These are phyloP conservation scores for Catocala nupta DNA, from an alignment of 2,888 invertebrate species.

Conservation along the genomic window DNA sequence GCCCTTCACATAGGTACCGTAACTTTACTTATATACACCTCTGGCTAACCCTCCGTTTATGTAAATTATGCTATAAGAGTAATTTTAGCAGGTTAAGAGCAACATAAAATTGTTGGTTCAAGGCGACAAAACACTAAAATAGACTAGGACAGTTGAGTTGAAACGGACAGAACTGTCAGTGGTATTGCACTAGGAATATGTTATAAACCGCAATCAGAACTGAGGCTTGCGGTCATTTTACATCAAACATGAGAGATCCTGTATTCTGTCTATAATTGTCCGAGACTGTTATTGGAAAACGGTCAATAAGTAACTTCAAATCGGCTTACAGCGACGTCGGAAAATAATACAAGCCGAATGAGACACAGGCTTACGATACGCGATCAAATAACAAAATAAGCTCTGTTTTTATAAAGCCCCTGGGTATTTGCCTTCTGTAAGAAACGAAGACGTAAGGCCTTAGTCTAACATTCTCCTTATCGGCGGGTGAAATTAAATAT, in stretches of 20 bases:
- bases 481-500: no score
- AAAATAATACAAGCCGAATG: neutral
- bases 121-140: no score
- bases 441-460: no score
- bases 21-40: no score
- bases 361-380: neutral
- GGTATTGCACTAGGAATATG: neutral
- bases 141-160: no score
- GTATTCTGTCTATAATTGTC: slow-evolving; percentile 44
- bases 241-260: slow-evolving; percentile 43
- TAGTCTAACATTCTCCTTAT: no score
- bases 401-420: neutral
- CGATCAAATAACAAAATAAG: neutral
- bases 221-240: slow-evolving; percentile 45
- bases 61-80: no score
- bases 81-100: no score
- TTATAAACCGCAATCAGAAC: slow-evolving; percentile 37
- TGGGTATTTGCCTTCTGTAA: neutral
- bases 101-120: no score
- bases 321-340: neutral
- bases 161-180: no score
- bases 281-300: slow-evolving; percentile 39
- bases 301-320: slow-evolving; percentile 4
- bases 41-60: no score
- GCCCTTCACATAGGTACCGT: no score